Percentiles rank a stretch among this genome's conserved stretches.
These are phyloP conservation scores for Cichlasoma orientale DNA, from an alignment of 2,797 vertebrate species.

Conservation along the genomic window DNA sequence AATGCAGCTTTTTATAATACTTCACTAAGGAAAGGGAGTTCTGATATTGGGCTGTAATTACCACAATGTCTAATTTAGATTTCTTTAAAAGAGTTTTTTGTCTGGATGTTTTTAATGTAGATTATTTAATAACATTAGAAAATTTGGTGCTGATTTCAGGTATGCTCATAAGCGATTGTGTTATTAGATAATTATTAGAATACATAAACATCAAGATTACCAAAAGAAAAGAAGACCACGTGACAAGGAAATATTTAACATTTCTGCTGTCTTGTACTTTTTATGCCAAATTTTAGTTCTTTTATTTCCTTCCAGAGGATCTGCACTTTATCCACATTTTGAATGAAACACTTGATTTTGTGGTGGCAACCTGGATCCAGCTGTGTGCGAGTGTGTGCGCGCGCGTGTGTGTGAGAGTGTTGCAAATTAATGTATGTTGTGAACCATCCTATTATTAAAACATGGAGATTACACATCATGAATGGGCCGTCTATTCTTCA, in stretches of 20 bases:
- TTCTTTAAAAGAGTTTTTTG: no score
- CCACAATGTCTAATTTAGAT: no score
- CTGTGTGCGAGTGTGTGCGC: not conserved
- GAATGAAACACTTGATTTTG: not conserved
- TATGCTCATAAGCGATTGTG: no score
- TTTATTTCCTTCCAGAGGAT: not conserved
- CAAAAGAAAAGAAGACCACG: not conserved
- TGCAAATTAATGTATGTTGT: constrained; percentile 45
- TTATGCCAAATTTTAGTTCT: not conserved
- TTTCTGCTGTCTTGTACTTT: not conserved
- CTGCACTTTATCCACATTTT: not conserved
- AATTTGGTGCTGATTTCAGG: no score
- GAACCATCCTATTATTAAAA: constrained; percentile 61
- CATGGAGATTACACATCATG: constrained; percentile 66
- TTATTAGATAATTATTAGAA: no score
- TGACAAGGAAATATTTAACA: not conserved
- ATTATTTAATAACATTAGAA: no score
- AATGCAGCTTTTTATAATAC: no score
- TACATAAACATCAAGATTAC: no score
- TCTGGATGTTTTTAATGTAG: no score
- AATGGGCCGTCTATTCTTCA: constrained; percentile 47
- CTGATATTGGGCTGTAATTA: no score
- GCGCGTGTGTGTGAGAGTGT: not conserved
- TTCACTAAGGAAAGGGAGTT: no score
- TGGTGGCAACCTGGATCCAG: not conserved